These are phyloP conservation scores for Sphenopsis melanotis DNA, from an alignment of 2,797 vertebrate genomes.

Conservation along the genomic window DNA sequence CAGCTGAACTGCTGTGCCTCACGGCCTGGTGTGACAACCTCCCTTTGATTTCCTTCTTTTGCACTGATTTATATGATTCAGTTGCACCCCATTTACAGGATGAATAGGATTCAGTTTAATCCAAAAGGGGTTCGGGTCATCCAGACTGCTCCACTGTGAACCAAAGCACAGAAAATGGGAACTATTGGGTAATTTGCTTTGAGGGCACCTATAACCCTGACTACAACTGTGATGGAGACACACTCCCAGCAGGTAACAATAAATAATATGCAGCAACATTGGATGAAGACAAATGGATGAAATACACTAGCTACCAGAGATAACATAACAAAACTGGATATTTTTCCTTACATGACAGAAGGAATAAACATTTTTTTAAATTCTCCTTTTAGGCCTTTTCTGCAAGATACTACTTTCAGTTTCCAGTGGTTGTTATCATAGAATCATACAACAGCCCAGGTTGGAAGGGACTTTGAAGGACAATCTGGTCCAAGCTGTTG, in stretches of 20 bases:
- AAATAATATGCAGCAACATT: neutral
- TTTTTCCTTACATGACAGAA: neutral
- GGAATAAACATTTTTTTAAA: neutral
- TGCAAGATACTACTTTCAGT: neutral
- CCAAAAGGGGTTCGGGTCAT: neutral
- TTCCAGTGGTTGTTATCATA: neutral
- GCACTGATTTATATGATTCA: slow-evolving; percentile 2
- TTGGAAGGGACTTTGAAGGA: neutral
- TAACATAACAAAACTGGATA: neutral
- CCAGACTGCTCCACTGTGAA: neutral
- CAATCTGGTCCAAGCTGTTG: neutral
- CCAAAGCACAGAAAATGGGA: neutral
- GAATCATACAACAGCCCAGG: neutral
- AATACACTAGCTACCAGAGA: neutral
- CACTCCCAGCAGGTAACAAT: neutral
- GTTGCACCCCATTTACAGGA: slow-evolving; percentile 17
- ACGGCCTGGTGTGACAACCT: neutral
- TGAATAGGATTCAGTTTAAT: slow-evolving; percentile 9
- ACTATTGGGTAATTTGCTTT: neutral
- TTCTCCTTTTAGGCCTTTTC: neutral
- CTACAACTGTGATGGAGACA: neutral
- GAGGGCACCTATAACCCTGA: neutral
- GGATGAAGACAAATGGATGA: neutral
- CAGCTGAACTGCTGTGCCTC: neutral
- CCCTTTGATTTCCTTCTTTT: slow-evolving; percentile 7